These are phyloP conservation scores for Diarsia dahlii DNA, from an alignment of 2,888 invertebrate species.

Conservation along the genomic window DNA sequence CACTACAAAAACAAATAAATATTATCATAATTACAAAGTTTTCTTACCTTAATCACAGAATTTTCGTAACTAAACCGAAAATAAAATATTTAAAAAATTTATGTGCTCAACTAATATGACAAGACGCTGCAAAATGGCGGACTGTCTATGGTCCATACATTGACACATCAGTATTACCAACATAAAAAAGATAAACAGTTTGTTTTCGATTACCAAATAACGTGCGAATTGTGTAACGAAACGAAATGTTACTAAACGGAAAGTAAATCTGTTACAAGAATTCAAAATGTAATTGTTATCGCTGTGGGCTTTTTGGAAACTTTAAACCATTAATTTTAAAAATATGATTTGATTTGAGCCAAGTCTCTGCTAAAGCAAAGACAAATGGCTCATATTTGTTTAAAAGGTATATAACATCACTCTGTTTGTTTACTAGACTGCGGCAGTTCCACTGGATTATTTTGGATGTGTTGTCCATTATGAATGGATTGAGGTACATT, in stretches of 20 bases:
- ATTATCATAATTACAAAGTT: background rate
- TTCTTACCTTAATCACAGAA: background rate
- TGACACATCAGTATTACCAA: background rate
- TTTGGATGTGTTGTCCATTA: too few relatives aligned
- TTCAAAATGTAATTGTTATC: background rate
- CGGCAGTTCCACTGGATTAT: too few relatives aligned
- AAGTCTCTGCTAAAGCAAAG: too few relatives aligned
- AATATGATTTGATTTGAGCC: too few relatives aligned
- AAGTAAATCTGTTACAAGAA: background rate
- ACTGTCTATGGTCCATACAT: background rate
- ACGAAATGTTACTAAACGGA: background rate
- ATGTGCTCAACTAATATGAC: background rate
- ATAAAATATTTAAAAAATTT: background rate
- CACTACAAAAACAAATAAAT: background rate
- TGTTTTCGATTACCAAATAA: background rate
- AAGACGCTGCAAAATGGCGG: background rate
- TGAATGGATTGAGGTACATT: too few relatives aligned
- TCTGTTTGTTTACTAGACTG: too few relatives aligned
- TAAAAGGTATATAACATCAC: too few relatives aligned
- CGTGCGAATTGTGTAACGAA: background rate
- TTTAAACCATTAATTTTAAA: too few relatives aligned
- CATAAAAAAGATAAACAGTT: background rate
- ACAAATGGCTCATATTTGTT: too few relatives aligned
- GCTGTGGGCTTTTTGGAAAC: too few relatives aligned
- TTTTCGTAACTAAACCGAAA: background rate